phyloP scores from a whole-genome alignment of 2,113 vertebrate genomes.

The Falcunculus frontatus region DNA sequence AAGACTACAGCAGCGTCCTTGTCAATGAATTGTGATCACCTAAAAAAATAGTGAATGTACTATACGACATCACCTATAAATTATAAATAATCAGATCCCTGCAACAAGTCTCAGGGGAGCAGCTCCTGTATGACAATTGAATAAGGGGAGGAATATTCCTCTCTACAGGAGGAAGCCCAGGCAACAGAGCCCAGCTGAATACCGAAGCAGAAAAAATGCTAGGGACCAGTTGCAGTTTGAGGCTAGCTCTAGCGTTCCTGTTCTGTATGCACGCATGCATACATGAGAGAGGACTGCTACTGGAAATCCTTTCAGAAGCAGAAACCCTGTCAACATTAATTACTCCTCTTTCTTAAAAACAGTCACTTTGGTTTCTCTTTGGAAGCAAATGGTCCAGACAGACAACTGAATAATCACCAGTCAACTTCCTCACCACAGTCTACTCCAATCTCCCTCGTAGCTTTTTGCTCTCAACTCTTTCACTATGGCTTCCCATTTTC shows the following conservation, averaged over 20 bases:
- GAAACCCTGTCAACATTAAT: not conserved
- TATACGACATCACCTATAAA: not conserved
- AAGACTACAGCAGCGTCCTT: not conserved
- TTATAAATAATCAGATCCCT: not conserved
- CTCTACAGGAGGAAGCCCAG: not conserved
- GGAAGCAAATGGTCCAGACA: not conserved
- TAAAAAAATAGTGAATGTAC: not conserved
- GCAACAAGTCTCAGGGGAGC: not conserved
- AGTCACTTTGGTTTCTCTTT: not conserved
- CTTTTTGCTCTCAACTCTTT: not conserved
- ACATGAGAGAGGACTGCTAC: not conserved
- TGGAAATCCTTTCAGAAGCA: not conserved
- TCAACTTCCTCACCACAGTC: not conserved
- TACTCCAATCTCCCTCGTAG: rapidly evolving
- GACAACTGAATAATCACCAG: not conserved
- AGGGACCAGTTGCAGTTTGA: not conserved
- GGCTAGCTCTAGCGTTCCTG: not conserved
- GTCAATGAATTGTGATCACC: not conserved
- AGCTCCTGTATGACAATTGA: not conserved
- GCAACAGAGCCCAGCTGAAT: not conserved
- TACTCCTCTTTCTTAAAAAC: not conserved
- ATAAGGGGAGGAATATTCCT: not conserved
- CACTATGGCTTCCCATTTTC: not conserved
- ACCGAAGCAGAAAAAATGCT: not conserved
- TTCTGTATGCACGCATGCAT: not conserved